Base-by-base conservation (phyloP, 1,140 invertebrate species). In the Cotesia chilonis region DNA sequence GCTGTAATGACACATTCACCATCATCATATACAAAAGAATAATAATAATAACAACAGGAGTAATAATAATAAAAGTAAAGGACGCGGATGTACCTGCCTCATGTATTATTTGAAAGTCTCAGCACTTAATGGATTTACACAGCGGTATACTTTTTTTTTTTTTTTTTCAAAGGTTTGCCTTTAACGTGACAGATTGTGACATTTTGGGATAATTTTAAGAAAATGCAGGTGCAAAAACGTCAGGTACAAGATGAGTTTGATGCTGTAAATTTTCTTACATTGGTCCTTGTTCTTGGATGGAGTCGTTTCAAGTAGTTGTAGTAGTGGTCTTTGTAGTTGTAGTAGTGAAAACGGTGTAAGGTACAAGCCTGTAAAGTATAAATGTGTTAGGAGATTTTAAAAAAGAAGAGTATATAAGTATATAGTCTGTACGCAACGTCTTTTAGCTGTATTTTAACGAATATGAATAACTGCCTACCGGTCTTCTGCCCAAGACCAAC, bases 221-320 rank as follows among this genome's bases (percentile, higher is more conserved):
- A 68, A 51, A 68, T 68, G 52, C 66, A 68, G 66, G 66, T 68
- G 66, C 66, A 68, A 55, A 68, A 55, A 51, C 10, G 66, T 68
- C 66, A 68, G 66, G 66, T 54, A 68, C 41, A 47, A 47, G 10
- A 28, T 28, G 41, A 7, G 38, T 47, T 6, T 47, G 41, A 47
- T 10, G 66, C 6, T 14, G 5, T 20, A 36, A 41, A 20, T 59
- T 59, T 20, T 55, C 17, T 55, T 55, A n/a, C 7, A 20, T 17
- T 20, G 4, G 17, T 59, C 17, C 20, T 10, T 28, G 7, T 7
- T 14, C 3, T 17, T 59, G 20, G 9, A 28, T 59, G 9, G 20
- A 59, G 57, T 20, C 57, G 57, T 59, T 20, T 47, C 41, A 47
- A 10, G 41, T 47, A 47, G 41, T 47, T 47, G 10, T 28, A 28